These are phyloP conservation scores for Urocyon cinereoargenteus DNA, from an alignment of 2,797 vertebrate species.

Conservation along the genomic window DNA sequence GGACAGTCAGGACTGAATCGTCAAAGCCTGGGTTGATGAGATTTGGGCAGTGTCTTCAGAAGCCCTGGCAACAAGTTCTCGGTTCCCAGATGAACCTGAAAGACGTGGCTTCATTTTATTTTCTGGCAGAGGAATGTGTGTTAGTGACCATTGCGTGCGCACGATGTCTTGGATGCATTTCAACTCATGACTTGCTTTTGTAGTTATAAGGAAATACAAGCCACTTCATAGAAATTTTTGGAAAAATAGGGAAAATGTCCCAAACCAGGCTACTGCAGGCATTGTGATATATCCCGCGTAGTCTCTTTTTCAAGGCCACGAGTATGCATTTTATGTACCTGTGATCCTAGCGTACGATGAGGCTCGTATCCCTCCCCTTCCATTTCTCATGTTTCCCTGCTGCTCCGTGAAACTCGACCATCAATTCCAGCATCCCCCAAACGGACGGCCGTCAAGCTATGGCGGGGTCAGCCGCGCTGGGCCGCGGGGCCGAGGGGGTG, in stretches of 20 bases:
- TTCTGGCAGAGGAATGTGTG: not conserved
- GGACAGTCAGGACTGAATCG: not conserved
- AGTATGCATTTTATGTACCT: not conserved
- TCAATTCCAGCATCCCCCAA: not conserved
- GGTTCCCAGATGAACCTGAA: not conserved
- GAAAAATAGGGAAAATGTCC: not conserved
- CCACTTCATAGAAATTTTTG: not conserved
- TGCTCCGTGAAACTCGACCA: not conserved
- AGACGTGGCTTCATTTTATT: constrained; percentile 3
- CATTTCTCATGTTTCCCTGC: not conserved
- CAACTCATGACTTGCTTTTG: not conserved
- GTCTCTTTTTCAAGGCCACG: not conserved
- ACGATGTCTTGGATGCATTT: constrained; percentile 19
- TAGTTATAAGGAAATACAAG: constrained; percentile 59
- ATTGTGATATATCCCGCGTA: not conserved
- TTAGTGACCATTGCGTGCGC: not conserved
- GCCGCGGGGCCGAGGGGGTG: not conserved
- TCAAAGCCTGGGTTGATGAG: not conserved
- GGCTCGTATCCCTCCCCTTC: not conserved
- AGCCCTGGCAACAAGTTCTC: not conserved
- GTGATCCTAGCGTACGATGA: not conserved
- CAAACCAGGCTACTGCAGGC: not conserved
- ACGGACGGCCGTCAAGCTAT: rapidly evolving
- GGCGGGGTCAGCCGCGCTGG: not conserved
- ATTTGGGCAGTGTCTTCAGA: not conserved